phyloP scores from a whole-genome alignment of 2,888 invertebrate species.

The Sinopyrophorus schimmeli region DNA sequence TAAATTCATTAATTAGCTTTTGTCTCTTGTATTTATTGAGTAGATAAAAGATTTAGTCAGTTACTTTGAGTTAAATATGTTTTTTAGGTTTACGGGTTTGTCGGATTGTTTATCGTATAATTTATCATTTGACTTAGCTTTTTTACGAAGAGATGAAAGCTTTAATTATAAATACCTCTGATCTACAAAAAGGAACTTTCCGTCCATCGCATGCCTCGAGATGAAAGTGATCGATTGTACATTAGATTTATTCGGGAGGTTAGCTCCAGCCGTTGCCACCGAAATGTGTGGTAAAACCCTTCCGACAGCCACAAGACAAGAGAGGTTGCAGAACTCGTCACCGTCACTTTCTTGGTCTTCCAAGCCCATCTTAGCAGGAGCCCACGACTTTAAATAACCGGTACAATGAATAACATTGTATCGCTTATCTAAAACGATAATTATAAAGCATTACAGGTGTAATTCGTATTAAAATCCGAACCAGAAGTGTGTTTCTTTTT shows the following conservation, averaged over 20 bases:
- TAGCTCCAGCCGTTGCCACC: conserved; percentile 56
- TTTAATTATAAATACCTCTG: conserved; percentile 67
- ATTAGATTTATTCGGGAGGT: conserved; percentile 54
- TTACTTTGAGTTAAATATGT: too few relatives aligned
- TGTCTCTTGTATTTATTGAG: too few relatives aligned
- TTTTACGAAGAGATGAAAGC: too few relatives aligned
- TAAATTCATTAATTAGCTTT: too few relatives aligned
- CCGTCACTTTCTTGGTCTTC: conserved; percentile 69
- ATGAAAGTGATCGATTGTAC: conserved; percentile 73
- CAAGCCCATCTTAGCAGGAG: conserved; percentile 74
- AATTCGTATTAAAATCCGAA: conserved; percentile 37
- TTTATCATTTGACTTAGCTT: too few relatives aligned
- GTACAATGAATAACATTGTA: conserved; percentile 91
- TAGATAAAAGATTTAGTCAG: too few relatives aligned
- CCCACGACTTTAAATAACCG: conserved; percentile 92
- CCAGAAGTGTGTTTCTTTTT: conserved; percentile 66
- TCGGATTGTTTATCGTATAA: too few relatives aligned
- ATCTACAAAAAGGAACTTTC: conserved; percentile 90
- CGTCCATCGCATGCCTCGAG: conserved; percentile 85
- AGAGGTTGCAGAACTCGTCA: conserved; percentile 69
- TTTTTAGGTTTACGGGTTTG: too few relatives aligned
- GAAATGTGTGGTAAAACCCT: conserved; percentile 68
- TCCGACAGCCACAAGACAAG: conserved; percentile 88
- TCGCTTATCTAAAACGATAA: conserved; percentile 76
- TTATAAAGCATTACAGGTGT: too few relatives aligned